A percentile compares a stretch with the other conserved stretches of the same genome.
Evolutionary conservation across 1,140 invertebrate species (phyloP).

Genomic region (Bombyx mori): DNA sequence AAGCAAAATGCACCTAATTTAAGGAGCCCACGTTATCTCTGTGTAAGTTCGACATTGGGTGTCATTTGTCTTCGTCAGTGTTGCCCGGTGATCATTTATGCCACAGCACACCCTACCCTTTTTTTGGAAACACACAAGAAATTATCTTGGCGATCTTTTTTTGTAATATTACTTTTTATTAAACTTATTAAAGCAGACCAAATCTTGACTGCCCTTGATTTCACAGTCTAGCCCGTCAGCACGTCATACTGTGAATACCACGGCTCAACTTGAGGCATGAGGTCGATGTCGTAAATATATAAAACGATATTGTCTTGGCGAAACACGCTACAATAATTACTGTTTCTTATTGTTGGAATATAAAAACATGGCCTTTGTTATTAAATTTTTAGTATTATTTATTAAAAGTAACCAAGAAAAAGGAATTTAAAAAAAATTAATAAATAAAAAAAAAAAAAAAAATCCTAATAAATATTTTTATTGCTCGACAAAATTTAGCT

Average conservation of each 20-base stretch:
- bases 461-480: neutral
- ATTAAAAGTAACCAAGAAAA: too few relatives aligned
- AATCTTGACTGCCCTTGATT: neutral
- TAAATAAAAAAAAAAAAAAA: too few relatives aligned
- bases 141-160: slow-evolving; percentile 11
- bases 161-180: too few relatives aligned
- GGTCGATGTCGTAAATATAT: neutral
- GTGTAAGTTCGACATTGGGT: slow-evolving; percentile 60
- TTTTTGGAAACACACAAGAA: slow-evolving; percentile 33
- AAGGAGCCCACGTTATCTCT: slow-evolving; percentile 65
- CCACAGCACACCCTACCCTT: slow-evolving; percentile 68
- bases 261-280: neutral
- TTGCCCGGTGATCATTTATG: slow-evolving; percentile 67
- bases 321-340: too few relatives aligned
- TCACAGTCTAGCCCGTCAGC: too few relatives aligned
- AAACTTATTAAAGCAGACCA: neutral
- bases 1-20: slow-evolving; percentile 64
- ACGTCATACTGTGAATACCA: too few relatives aligned
- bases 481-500: slow-evolving; percentile 14
- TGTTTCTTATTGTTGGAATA: too few relatives aligned
- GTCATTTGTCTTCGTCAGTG: slow-evolving; percentile 67
- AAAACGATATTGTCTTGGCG: too few relatives aligned
- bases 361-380: too few relatives aligned
- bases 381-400: too few relatives aligned
- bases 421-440: too few relatives aligned